Evolutionary conservation across 2,113 vertebrate genomes (phyloP), one percentile per base, ranked within the genome.

Genomic region (Macquaria ambigua): DNA sequence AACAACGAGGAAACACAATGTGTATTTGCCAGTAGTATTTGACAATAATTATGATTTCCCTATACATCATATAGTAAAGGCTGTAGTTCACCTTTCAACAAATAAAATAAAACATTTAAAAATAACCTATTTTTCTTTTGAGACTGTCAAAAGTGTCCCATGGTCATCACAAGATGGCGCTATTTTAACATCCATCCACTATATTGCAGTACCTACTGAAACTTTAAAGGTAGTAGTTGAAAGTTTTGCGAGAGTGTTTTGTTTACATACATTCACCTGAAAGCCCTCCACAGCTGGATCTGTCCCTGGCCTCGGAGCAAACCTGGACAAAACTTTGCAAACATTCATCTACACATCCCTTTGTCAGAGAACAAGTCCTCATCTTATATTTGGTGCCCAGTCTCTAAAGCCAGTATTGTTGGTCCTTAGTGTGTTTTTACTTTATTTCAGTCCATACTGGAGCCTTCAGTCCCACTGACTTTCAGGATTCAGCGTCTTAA

Each of bases 401-500:
- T 75, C 68, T 53, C 41, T 9, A 23, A 46, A 48, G 59, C 20
- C 53, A 56, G 37, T 6, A 43, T 28, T 34, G 4, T 16, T 53
- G 28, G 16, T 72, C 16, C 0, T 79, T 81, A 75, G 76, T 89
- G 84, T 82, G 21, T 62, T 83, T 84, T 41, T 3, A 5, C 25
- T 83, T 66, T 0, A 39, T 50, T 73, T 74, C 41, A 31, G 39
- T 77, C 8, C 1, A 25, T 48, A 21, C 37, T 37, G 25, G 0
- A 58, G 52, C 31, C 11, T 52, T 81, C 31, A 48, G 3, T 66
- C 73, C 8, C 37, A 37, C 11, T 20, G 69, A 74, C 73, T 55
- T 66, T 62, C 55, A 79, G 31, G 41, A 53, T 53, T 80, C 50
- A 41, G 39, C 16, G 61, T 34, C 48, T 58, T 63, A 48, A 77